Evolutionary conservation across 2,113 vertebrate genomes (phyloP), one percentile per base, ranked within the genome.

Genomic region (Tachysurus vachellii): DNA sequence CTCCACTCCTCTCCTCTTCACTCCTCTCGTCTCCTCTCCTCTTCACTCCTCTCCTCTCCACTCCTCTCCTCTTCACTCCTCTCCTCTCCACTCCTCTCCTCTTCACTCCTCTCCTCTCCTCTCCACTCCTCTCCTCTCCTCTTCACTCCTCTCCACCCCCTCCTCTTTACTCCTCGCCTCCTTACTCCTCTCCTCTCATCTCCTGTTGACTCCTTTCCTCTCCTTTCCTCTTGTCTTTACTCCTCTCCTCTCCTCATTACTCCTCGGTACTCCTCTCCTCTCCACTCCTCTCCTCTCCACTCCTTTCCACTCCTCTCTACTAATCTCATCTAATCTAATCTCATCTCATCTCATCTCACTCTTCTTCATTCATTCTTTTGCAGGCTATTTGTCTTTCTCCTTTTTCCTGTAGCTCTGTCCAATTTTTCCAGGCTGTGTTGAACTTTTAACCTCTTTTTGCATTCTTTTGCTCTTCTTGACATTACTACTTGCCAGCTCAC

Each of bases 391-490:
- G 7, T 59, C 76, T 80, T 56, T 56, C 9, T 56, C 21, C 14
- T 26, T 79, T 82, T 5, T 75, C 75, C 84, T 89, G 77, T 86
- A 89, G 87, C 66, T 90, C 73, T 88, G 79, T 54, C 44, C 86
- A 75, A 59, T 57, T 89, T 77, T 88, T 77, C 54, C 31, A 17
- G 31, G 71, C 59, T 21, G 47, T 62, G 23, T 26, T 84, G 53
- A 57, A 70, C 82, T 56, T 70, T 83, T 70, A 83, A 36, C 82
- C 19, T 56, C 7, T 10, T 36, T 71, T 4, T 70, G 6, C 31
- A 84, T 85, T 64, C 44, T 26, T 54, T 80, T 16, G 12, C n/a
- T 80, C 9, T 64, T 91, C 84, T 91, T 92, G 91, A 88, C 77
- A 59, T 47, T 26, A 80, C 83, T n/a, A 3, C 31, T 81, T 80